Conservation (phyloP, 2,797 vertebrate species). For the Lithobates pipiens region DNA sequence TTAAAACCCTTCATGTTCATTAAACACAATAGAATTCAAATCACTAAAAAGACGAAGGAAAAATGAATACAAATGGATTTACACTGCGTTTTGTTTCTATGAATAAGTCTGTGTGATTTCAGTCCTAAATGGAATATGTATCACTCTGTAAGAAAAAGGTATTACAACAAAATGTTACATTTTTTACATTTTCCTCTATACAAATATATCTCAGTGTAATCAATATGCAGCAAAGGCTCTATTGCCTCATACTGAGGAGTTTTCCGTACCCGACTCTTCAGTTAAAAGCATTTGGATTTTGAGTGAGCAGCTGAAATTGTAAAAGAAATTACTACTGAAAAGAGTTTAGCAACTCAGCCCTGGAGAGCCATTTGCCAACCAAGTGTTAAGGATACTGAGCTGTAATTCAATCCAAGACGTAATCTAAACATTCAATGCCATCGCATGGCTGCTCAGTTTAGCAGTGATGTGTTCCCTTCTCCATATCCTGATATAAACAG, state of each 20-base stretch:
- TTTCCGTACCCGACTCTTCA: not conserved
- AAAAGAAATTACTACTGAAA: slow-evolving; percentile 33
- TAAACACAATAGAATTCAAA: too few relatives aligned
- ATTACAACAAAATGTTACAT: too few relatives aligned
- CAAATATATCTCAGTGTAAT: not conserved
- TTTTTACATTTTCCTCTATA: too few relatives aligned
- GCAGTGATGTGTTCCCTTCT: slow-evolving; percentile 25
- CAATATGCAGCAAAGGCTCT: not conserved
- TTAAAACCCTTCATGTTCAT: too few relatives aligned
- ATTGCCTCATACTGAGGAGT: not conserved
- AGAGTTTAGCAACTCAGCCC: slow-evolving; percentile 33
- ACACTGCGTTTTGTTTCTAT: too few relatives aligned
- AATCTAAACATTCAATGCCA: slow-evolving; percentile 34
- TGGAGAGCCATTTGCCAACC: slow-evolving; percentile 23
- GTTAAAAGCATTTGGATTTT: slow-evolving; percentile 3
- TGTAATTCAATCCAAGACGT: slow-evolving; percentile 38
- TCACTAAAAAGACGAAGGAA: too few relatives aligned
- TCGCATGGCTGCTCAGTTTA: slow-evolving; percentile 20
- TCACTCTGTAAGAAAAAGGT: too few relatives aligned
- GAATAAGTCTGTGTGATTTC: too few relatives aligned
- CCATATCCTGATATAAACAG: slow-evolving; percentile 9
- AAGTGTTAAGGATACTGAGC: slow-evolving; percentile 40
- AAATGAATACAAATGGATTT: too few relatives aligned
- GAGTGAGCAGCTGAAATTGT: slow-evolving; percentile 29
- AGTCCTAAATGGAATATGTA: too few relatives aligned